Evolutionary conservation across 2,797 vertebrate genomes (phyloP).

Genomic region (Chloroceryle inda): DNA sequence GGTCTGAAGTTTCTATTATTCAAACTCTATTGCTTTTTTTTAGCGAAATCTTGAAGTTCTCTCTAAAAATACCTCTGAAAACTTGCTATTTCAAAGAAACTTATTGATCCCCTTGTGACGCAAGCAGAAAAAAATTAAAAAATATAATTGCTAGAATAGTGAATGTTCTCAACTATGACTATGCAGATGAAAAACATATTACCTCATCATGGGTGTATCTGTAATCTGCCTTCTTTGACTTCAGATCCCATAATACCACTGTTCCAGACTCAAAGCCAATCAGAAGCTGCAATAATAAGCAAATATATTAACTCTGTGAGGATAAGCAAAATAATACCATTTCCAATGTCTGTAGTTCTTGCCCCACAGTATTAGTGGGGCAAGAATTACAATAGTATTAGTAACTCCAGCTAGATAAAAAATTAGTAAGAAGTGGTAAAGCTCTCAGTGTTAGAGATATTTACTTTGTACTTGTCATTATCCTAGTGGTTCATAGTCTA

Average conservation of each 20-base stretch:
- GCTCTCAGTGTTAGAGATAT: background rate
- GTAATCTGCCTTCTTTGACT: conserved; percentile 98
- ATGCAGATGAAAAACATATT: conserved; percentile 32
- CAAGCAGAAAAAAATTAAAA: background rate
- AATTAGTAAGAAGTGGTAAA: background rate
- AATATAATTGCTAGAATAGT: background rate
- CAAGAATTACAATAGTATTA: background rate
- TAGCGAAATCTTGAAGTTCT: too few species aligned
- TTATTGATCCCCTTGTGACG: background rate
- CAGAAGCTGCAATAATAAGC: conserved; percentile 89
- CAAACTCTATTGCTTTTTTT: background rate
- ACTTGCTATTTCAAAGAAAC: background rate
- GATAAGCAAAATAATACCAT: background rate
- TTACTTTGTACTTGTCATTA: background rate
- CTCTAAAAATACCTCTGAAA: too few species aligned
- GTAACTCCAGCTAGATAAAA: background rate
- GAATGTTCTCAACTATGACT: background rate
- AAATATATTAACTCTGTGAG: background rate
- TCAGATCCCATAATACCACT: conserved; percentile 97
- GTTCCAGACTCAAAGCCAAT: conserved; percentile 98
- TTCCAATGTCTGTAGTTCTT: background rate
- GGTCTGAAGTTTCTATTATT: background rate
- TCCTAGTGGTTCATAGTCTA: background rate
- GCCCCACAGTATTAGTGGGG: background rate
- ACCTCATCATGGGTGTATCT: conserved; percentile 99